Evolutionary conservation across 2,797 vertebrate species (phyloP), one percentile per base, ranked within the genome.

Genomic region (Cirrhinus mrigala): DNA sequence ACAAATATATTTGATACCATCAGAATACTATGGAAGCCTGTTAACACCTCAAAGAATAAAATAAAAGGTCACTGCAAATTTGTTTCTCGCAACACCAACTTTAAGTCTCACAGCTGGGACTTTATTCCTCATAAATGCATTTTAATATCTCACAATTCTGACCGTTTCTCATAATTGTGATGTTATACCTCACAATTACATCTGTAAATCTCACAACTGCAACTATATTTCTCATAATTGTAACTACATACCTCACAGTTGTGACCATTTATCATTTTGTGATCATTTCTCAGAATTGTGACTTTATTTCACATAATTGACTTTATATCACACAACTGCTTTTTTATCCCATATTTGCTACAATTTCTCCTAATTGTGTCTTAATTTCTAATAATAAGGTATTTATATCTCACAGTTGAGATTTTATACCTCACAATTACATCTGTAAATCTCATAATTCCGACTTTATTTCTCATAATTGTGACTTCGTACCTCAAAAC

Each of bases 1-100:
- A 88, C 12, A 80, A 62, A 15, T 44, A 44, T 66, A 76, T 64
- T 7, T 76, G n/a, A 24, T 40, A 70, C n/a, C 33, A 54, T 71
- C 46, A 40, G 29, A 66, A 40, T 58, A 52, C 1, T 11, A 27
- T 22, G 76, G 54, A 78, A 37, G 20, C 50, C 29, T 37, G 18
- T n/a, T 76, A 54, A 18, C 27, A 54, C 22, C 20, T 76, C 52
- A 11, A 76, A 77, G 12, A 77, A 77, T 77, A 2, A 40, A 77
- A 56, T 37, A 9, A 70, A 54, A 75, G 71, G 71, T 11, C 4
- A 75, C 11, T 75, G 2, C 10, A 54, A 22, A 75, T 50, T 2
- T 74, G 27, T 29, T 52, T 20, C 14, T 10, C 24, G 5, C 18
- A 70, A 33, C 71, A 27, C 40, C 40, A 44, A 64, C 27, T 33